Percentiles rank a stretch among this genome's conserved stretches.
Conservation (phyloP, 2,797 vertebrate species). For the Rousettus madagascariensis region DNA sequence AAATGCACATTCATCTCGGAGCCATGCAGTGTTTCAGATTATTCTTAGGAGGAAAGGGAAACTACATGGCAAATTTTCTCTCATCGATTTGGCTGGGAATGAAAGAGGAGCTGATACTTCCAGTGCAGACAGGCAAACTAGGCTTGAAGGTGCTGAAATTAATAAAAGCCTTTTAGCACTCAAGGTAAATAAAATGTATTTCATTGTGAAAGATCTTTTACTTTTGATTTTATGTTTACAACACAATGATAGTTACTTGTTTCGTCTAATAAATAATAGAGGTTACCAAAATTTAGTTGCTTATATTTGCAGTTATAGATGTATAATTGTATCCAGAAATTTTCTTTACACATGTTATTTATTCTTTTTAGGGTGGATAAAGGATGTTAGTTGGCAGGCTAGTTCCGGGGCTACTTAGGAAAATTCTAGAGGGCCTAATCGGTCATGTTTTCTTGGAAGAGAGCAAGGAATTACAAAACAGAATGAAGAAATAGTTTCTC, state of each 20-base stretch:
- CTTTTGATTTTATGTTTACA: slow-evolving; percentile 45
- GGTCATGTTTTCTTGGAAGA: background rate
- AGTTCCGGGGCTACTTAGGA: background rate
- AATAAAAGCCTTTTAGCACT: slow-evolving; percentile 99
- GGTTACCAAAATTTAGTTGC: background rate
- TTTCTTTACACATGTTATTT: background rate
- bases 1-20: slow-evolving; percentile 98
- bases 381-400: background rate
- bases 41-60: slow-evolving; percentile 95
- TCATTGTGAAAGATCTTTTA: slow-evolving; percentile 50
- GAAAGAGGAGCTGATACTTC: slow-evolving; percentile 98
- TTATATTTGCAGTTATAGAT: background rate
- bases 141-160: slow-evolving; percentile 98
- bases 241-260: background rate
- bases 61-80: slow-evolving; percentile 98
- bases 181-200: slow-evolving; percentile 88
- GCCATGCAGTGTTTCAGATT: slow-evolving; percentile 98
- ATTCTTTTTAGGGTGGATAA: background rate
- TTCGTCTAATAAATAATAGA: slow-evolving; percentile 2
- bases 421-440: background rate
- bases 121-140: slow-evolving; percentile 96
- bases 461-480: background rate
- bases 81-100: slow-evolving; percentile 98
- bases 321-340: background rate
- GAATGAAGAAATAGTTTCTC: slow-evolving; percentile 22